phyloP scores from a whole-genome alignment of 2,888 invertebrate species.

The Anoplius nigerrimus region DNA sequence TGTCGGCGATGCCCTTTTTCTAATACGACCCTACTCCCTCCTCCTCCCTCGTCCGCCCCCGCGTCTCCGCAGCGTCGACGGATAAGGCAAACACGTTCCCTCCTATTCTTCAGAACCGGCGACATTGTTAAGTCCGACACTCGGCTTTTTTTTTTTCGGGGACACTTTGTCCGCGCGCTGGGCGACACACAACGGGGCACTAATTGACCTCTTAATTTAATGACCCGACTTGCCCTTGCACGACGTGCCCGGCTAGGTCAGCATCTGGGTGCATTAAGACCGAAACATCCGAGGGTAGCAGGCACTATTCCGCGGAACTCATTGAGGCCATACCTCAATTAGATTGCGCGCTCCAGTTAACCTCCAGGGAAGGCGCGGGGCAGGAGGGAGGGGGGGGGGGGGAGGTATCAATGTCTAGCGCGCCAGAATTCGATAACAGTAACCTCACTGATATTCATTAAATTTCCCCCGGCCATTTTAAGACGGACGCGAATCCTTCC shows the following conservation, averaged over 20 bases:
- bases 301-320: neutral
- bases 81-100: too few relatives aligned
- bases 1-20: too few relatives aligned
- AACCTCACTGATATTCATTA: neutral
- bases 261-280: conserved; percentile 8
- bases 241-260: neutral
- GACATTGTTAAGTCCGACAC: conserved; percentile 1
- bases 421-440: neutral
- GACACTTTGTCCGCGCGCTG: neutral
- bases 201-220: conserved; percentile 10
- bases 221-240: conserved; percentile 3
- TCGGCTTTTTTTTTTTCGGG: neutral
- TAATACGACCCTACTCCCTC: too few relatives aligned
- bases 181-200: neutral
- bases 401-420: neutral
- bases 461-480: neutral
- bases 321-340: conserved; percentile 5
- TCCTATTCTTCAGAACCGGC: neutral
- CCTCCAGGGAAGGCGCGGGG: too few relatives aligned
- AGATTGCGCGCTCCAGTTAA: conserved; percentile 3
- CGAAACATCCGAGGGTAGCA: conserved; percentile 1
- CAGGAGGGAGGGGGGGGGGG: too few relatives aligned
- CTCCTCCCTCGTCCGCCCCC: too few relatives aligned
- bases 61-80: too few relatives aligned
- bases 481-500: neutral